A percentile compares a stretch with the other conserved stretches of the same genome.
These are phyloP conservation scores for Eutrigla gurnardus DNA, from an alignment of 2,797 vertebrate species.

Conservation along the genomic window DNA sequence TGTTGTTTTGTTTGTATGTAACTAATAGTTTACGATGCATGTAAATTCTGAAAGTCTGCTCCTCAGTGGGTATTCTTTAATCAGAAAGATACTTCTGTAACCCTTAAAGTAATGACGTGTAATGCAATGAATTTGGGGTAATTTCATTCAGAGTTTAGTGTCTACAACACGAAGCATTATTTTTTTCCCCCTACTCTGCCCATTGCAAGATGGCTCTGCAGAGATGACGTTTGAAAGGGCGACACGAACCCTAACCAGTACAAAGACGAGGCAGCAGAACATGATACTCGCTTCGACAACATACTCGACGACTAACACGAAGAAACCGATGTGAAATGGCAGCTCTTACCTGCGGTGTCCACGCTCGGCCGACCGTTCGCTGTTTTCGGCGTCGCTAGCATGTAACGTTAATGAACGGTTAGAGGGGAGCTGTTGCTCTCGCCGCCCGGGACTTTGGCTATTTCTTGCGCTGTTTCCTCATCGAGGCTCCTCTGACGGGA, in stretches of 20 bases:
- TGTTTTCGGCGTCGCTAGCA: constrained; percentile 3
- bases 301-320: background rate
- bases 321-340: background rate
- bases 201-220: constrained; percentile 41
- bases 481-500: constrained; percentile 19
- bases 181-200: background rate
- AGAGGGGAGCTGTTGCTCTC: constrained; percentile 49
- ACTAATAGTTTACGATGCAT: background rate
- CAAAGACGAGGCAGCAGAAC: background rate
- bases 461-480: constrained; percentile 76
- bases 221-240: constrained; percentile 16
- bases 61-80: background rate
- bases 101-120: too few species aligned
- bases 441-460: constrained; percentile 43
- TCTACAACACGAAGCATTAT: background rate
- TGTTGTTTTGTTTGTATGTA: background rate
- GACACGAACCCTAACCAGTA: constrained; percentile 6
- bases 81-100: background rate
- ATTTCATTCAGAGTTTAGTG: background rate
- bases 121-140: fast-evolving
- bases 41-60: background rate
- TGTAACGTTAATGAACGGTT: constrained; percentile 7
- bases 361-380: background rate
- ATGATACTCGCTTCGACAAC: background rate
- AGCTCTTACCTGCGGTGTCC: constrained; percentile 27